Conservation (phyloP, 2,888 invertebrate genomes). For the Clivina fossor region DNA sequence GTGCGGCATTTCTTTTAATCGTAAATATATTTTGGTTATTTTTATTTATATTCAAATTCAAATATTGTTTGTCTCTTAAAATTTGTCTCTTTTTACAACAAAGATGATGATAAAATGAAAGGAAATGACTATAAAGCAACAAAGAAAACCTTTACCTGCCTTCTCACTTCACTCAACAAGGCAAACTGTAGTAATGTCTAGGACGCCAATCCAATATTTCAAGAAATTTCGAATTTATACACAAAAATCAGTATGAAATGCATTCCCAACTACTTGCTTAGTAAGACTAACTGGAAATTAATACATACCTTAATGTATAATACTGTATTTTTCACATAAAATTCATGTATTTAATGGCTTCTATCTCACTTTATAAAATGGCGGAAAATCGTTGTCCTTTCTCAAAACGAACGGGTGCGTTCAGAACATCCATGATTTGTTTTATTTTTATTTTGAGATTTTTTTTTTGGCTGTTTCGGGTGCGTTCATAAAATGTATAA, state of each 20-base stretch:
- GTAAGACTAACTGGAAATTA: background rate
- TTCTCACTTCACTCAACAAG: slow-evolving; percentile 47
- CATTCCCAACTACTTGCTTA: background rate
- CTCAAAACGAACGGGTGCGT: slow-evolving; percentile 6
- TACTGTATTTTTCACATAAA: slow-evolving; percentile 16
- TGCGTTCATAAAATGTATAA: background rate
- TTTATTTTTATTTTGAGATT: background rate
- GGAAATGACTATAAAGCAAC: slow-evolving; percentile 54
- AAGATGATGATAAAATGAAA: slow-evolving; percentile 55
- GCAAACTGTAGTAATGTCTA: background rate
- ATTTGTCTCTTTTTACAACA: slow-evolving; percentile 55
- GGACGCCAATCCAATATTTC: slow-evolving; percentile 13
- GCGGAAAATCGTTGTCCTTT: slow-evolving; percentile 53
- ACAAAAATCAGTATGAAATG: background rate
- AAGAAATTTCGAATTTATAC: slow-evolving; percentile 7
- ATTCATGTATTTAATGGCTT: slow-evolving; percentile 45
- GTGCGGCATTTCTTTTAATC: slow-evolving; percentile 18
- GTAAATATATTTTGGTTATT: background rate
- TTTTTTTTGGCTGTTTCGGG: background rate
- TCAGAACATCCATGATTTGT: slow-evolving; percentile 1
- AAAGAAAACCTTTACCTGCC: slow-evolving; percentile 54
- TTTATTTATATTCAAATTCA: slow-evolving; percentile 34
- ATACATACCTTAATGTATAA: slow-evolving; percentile 2
- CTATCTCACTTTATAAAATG: slow-evolving; percentile 57
- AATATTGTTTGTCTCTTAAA: slow-evolving; percentile 48